Conservation (phyloP, 2,113 vertebrate species). For the Melanostigma gelatinosum region DNA sequence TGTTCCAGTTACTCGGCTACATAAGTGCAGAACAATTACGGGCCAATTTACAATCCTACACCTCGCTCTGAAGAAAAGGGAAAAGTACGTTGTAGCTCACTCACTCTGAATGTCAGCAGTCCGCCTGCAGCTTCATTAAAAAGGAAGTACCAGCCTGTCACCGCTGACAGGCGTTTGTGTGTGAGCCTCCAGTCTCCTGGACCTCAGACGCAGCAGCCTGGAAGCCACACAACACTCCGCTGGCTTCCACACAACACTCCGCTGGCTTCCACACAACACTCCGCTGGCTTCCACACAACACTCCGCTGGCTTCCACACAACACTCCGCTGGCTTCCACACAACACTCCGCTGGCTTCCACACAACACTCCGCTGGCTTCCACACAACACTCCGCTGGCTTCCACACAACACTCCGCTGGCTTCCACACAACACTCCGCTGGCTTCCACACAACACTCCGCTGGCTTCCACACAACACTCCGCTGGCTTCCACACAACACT, state of each 20-base stretch:
- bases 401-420: neutral
- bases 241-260: conserved; percentile 6
- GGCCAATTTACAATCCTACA: neutral
- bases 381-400: too few species aligned
- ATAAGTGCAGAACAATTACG: conserved; percentile 1
- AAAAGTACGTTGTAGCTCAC: neutral
- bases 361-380: too few species aligned
- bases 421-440: neutral
- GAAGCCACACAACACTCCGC: neutral
- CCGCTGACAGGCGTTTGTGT: neutral
- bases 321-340: neutral
- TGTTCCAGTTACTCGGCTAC: neutral
- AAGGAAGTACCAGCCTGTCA: conserved; percentile 19
- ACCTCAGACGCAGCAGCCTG: neutral
- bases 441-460: too few species aligned
- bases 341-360: neutral
- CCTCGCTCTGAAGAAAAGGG: neutral
- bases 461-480: too few species aligned
- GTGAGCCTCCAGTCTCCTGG: conserved; percentile 9
- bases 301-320: too few species aligned
- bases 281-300: too few species aligned
- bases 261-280: too few species aligned
- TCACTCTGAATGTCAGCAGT: conserved; percentile 1
- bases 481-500: too few species aligned
- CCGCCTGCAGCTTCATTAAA: neutral